Conservation (phyloP, 2,888 invertebrate genomes). For the Dasysyrphus tricinctus region DNA sequence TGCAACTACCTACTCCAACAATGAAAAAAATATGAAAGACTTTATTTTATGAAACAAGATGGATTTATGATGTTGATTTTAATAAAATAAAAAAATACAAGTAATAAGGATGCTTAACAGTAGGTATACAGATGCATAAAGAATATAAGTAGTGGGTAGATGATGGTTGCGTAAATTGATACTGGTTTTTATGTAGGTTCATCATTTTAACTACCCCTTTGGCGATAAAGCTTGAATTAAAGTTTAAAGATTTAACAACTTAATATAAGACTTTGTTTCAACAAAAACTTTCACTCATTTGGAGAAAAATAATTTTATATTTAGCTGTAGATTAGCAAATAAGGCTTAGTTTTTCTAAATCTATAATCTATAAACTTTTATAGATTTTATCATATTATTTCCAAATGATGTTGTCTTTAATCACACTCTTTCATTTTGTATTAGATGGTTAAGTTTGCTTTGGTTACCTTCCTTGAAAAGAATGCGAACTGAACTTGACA, state of each 20-base stretch:
- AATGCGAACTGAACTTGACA: too few relatives aligned
- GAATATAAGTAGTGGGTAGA: background rate
- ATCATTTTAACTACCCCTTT: background rate
- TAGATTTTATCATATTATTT: too few relatives aligned
- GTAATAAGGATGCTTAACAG: background rate
- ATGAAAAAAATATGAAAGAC: conserved; percentile 17
- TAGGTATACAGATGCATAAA: background rate
- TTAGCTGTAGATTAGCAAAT: too few relatives aligned
- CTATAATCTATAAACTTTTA: too few relatives aligned
- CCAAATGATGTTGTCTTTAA: too few relatives aligned
- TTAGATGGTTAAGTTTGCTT: too few relatives aligned
- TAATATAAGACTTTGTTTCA: background rate
- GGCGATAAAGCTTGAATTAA: background rate
- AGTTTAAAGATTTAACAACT: background rate
- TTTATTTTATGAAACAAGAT: conserved; percentile 12
- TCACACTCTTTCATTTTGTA: too few relatives aligned
- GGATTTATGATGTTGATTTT: conserved; percentile 27
- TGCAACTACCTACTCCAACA: background rate
- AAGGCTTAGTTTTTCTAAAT: too few relatives aligned
- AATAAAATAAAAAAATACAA: background rate
- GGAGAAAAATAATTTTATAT: background rate
- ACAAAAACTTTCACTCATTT: background rate
- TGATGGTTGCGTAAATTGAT: background rate
- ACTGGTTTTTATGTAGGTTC: background rate
- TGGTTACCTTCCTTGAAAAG: too few relatives aligned